A percentile compares a stretch with the other conserved stretches of the same genome.
These are phyloP conservation scores for Beroe forskalii DNA, from an alignment of 37 sponge, comb jelly and placozoan species.

Conservation along the genomic window DNA sequence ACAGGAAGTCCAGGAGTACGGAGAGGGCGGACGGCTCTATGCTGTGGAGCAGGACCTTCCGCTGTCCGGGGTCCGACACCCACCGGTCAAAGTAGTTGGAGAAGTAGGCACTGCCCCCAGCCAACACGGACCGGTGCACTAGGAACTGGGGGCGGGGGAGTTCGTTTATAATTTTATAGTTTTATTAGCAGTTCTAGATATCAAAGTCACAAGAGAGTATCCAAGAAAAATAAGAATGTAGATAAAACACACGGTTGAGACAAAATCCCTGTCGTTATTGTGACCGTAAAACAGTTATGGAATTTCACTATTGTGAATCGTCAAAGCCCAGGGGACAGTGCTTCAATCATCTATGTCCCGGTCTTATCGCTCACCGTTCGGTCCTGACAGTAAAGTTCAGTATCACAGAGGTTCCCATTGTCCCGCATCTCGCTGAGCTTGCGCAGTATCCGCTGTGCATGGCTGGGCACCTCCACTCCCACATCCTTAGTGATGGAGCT, in stretches of 20 bases:
- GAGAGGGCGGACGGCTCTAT: conserved; percentile 45
- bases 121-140: conserved; percentile 45
- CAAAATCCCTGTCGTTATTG: too few species aligned
- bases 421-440: conserved; percentile 13
- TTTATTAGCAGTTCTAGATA: too few species aligned
- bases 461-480: conserved; percentile 62
- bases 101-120: conserved; percentile 48
- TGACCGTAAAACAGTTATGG: too few species aligned
- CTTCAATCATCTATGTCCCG: too few species aligned
- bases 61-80: conserved; percentile 5
- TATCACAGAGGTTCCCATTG: conserved; percentile 38
- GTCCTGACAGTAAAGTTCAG: conserved; percentile 20
- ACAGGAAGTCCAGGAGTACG: conserved; percentile 50
- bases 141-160: background rate
- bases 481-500: conserved; percentile 2
- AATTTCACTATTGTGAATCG: too few species aligned
- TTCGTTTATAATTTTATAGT: too few species aligned
- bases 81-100: conserved; percentile 46
- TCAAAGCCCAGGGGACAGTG: too few species aligned
- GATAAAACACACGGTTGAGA: too few species aligned
- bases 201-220: too few species aligned
- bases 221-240: too few species aligned
- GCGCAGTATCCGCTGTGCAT: conserved; percentile 27
- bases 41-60: conserved; percentile 14
- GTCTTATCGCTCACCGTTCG: conserved; percentile 2